Conservation (phyloP, 2,888 invertebrate genomes). For the Notodonta ziczac region DNA sequence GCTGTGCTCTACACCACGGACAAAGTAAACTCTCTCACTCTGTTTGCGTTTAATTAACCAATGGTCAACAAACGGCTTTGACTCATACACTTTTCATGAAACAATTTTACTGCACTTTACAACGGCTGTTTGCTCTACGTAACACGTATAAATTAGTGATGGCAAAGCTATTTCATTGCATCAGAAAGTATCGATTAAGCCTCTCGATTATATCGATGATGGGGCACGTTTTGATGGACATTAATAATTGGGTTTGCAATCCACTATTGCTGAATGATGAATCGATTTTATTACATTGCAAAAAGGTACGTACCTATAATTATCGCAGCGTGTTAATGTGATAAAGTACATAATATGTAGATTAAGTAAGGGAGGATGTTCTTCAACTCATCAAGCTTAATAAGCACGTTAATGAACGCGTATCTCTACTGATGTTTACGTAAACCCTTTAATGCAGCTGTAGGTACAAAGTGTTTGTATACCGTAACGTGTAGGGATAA, state of each 20-base stretch:
- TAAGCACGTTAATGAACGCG: slow-evolving; percentile 33
- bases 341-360: slow-evolving; percentile 38
- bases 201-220: slow-evolving; percentile 37
- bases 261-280: slow-evolving; percentile 48
- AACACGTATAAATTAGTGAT: slow-evolving; percentile 38
- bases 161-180: slow-evolving; percentile 18
- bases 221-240: slow-evolving; percentile 42
- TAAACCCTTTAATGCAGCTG: slow-evolving; percentile 17
- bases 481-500: too few species aligned
- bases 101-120: slow-evolving; percentile 72
- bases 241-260: slow-evolving; percentile 51
- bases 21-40: slow-evolving; percentile 64
- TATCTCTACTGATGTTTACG: slow-evolving; percentile 28
- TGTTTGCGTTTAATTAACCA: slow-evolving; percentile 82
- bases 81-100: slow-evolving; percentile 77
- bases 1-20: slow-evolving; percentile 52
- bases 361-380: slow-evolving; percentile 26
- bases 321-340: slow-evolving; percentile 45
- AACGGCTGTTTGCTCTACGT: slow-evolving; percentile 52
- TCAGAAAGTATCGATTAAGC: slow-evolving; percentile 37
- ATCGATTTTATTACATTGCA: slow-evolving; percentile 43
- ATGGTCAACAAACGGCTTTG: slow-evolving; percentile 70
- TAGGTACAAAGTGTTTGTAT: neutral
- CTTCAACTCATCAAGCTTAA: slow-evolving; percentile 37
- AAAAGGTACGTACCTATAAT: slow-evolving; percentile 23